phyloP scores from a whole-genome alignment of 2,113 vertebrate genomes.

The Lanius ludovicianus region DNA sequence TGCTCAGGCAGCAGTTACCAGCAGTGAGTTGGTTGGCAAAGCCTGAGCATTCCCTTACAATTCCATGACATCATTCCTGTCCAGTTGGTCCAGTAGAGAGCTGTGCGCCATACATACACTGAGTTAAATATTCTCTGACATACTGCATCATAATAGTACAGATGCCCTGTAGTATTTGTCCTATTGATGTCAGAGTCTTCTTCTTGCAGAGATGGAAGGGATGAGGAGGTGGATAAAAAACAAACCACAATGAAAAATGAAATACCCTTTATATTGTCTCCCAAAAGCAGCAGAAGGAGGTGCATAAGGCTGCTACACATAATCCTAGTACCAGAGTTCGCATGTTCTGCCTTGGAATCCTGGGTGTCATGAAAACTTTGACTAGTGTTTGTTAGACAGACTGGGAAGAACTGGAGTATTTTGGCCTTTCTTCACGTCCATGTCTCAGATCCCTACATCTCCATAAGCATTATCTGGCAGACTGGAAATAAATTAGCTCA shows the following conservation, averaged over 20 bases:
- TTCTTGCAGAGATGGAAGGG: neutral
- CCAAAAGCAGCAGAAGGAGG: neutral
- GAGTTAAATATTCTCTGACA: neutral
- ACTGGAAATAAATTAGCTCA: neutral
- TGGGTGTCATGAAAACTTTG: neutral
- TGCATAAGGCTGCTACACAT: rapidly evolving
- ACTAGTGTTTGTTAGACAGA: neutral
- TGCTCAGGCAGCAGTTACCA: neutral
- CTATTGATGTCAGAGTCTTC: neutral
- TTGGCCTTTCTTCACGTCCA: neutral
- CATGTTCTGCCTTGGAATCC: neutral
- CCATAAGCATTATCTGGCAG: neutral
- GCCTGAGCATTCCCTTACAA: rapidly evolving
- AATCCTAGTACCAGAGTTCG: neutral
- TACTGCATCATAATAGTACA: neutral
- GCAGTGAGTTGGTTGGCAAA: neutral
- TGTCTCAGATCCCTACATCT: neutral
- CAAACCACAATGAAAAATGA: neutral
- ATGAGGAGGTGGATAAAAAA: neutral
- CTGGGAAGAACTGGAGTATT: neutral
- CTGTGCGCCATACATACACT: neutral
- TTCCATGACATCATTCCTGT: neutral
- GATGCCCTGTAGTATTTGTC: neutral
- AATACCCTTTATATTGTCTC: neutral
- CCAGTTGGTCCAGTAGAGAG: neutral